Conservation (phyloP, 2,797 vertebrate genomes). For the Cheirogaleus major region DNA sequence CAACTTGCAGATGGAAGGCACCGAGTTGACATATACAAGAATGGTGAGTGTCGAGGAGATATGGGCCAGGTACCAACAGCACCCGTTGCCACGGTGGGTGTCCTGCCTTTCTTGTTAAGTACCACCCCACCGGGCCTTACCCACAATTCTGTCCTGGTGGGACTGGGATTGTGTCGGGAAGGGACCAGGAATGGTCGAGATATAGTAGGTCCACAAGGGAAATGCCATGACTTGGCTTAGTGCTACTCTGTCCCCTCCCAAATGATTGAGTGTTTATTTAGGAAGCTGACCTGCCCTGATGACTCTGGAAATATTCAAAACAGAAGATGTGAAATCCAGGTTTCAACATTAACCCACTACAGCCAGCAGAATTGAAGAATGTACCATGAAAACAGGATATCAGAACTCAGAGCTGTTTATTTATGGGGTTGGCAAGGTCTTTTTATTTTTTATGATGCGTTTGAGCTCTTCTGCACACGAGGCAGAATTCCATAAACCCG, state of each 20-base stretch:
- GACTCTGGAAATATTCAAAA: neutral
- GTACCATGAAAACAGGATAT: neutral
- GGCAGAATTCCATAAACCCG: conserved; percentile 50
- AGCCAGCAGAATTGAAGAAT: neutral
- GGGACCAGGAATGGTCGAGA: neutral
- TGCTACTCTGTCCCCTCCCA: neutral
- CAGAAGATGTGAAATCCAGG: neutral
- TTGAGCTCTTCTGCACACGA: conserved; percentile 56
- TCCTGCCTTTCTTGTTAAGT: neutral
- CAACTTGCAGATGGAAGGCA: neutral
- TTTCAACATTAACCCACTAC: neutral
- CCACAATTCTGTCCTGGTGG: neutral
- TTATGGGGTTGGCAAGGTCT: conserved; percentile 27
- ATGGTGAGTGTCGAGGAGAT: neutral
- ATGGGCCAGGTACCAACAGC: neutral
- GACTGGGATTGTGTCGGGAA: neutral
- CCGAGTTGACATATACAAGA: neutral
- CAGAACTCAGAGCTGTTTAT: conserved; percentile 47
- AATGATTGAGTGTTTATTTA: neutral
- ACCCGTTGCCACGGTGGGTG: neutral
- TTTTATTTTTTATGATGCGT: conserved; percentile 39
- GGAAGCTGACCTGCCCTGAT: neutral
- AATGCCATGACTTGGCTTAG: neutral
- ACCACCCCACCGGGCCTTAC: fast-evolving
- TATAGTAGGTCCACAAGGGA: neutral